Percentiles rank a stretch among this genome's conserved stretches.
These are phyloP conservation scores for Pollachius pollachius DNA, from an alignment of 2,113 vertebrate genomes.

Conservation along the genomic window DNA sequence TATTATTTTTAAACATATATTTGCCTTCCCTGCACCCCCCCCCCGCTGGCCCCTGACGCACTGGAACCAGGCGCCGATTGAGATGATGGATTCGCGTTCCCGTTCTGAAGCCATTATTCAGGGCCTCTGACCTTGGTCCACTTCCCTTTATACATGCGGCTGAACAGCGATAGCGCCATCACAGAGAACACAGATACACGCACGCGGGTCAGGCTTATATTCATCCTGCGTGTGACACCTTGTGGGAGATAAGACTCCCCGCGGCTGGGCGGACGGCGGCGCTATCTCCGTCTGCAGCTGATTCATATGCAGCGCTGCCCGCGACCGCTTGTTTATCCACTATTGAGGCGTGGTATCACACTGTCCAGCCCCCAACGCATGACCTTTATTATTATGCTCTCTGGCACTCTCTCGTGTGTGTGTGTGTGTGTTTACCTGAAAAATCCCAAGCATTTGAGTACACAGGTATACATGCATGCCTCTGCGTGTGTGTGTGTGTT, in stretches of 20 bases:
- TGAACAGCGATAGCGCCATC: slow-evolving; percentile 34
- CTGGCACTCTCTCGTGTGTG: slow-evolving; percentile 26
- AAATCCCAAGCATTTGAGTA: neutral
- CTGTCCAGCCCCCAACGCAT: slow-evolving; percentile 36
- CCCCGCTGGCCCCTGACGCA: too few species aligned
- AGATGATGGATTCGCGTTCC: too few species aligned
- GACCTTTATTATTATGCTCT: slow-evolving; percentile 61
- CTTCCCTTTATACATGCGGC: slow-evolving; percentile 6
- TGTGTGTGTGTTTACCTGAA: neutral
- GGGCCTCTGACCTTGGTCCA: neutral
- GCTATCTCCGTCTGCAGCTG: slow-evolving; percentile 37
- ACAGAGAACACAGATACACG: slow-evolving; percentile 4
- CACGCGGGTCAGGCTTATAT: slow-evolving; percentile 32
- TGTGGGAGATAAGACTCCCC: slow-evolving; percentile 51
- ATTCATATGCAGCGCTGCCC: slow-evolving; percentile 58
- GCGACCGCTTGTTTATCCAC: slow-evolving; percentile 50
- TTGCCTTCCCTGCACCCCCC: too few species aligned
- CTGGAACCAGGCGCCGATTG: too few species aligned
- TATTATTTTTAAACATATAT: too few species aligned
- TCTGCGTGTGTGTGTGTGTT: neutral
- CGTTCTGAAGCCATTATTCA: neutral
- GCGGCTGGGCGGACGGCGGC: slow-evolving; percentile 21
- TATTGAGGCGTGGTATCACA: slow-evolving; percentile 45
- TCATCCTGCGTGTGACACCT: slow-evolving; percentile 39
- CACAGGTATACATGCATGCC: slow-evolving; percentile 3